Evolutionary conservation across 2,888 invertebrate genomes (phyloP), one percentile per base, ranked within the genome.

Genomic region (Tyria jacobaeae): DNA sequence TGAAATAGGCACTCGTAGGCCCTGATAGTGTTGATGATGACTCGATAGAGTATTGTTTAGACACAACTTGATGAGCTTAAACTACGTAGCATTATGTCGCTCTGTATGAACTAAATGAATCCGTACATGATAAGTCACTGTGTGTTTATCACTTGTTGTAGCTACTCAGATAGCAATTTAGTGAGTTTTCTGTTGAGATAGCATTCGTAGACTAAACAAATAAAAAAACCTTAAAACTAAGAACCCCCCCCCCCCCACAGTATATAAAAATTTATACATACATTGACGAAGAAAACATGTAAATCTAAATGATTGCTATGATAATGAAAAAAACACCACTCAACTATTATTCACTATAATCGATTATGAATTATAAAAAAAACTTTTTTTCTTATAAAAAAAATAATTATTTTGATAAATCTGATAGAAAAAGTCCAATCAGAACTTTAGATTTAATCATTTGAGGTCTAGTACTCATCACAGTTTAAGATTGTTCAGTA

Each of bases 61-160:
- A 73, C 65, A 68, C 68, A 68, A 78, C 68, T 72, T 66, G 68
- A 75, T 71, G 80, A 79, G 79, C 80, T 80, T 80, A 79, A 56
- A 49, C 66, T 62, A 64, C 48, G 64, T 64, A 72, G 64, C 62
- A 64, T 44, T 68, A 61, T 51, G 62, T 63, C 62, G 64, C 74
- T 54, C 62, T 63, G 44, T 63, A 58, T 70, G 48, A 70, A 59
- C 52, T 24, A 31, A 37, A 31, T 47, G 17, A 27, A 53, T 39
- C 31, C 25, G 47, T 47, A 44, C 48, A 34, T 24, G 35, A 27
- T 31, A 34, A 17, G 21, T 12, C 37, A 50, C 7, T 17, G 41
- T 44, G 17, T 25, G 41, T 31, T 41, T 41, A 31, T 49, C 7
- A 17, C 17, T 41, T 3, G 48, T 49, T 10, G 48, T 31, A 34